Evolutionary conservation across 1,140 invertebrate genomes (phyloP).

Genomic region (Panagrolaimus sp.): DNA sequence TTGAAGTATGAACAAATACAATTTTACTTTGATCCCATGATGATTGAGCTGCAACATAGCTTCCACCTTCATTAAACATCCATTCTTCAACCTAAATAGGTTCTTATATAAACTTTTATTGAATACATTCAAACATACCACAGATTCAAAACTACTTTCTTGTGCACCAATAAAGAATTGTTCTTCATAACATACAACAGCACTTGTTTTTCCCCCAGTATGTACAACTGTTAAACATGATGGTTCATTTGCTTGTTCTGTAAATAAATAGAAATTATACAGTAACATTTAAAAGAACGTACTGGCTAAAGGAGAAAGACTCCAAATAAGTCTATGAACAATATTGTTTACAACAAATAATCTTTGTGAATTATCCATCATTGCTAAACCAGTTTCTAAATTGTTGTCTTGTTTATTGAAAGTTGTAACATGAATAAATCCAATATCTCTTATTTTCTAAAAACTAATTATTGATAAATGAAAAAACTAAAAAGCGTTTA

Average conservation of each 20-base stretch:
- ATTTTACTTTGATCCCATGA: constrained; percentile 15
- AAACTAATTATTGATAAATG: background rate
- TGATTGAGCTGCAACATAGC: constrained; percentile 20
- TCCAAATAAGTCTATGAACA: constrained; percentile 24
- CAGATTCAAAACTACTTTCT: constrained; percentile 13
- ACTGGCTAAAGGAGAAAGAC: constrained; percentile 17
- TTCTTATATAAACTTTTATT: too few relatives aligned
- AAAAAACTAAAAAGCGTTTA: background rate
- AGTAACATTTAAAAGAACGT: background rate
- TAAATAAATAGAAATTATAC: background rate
- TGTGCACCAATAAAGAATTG: constrained; percentile 23
- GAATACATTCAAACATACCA: constrained; percentile 16
- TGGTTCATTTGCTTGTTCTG: background rate
- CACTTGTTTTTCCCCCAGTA: constrained; percentile 24
- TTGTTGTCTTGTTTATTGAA: constrained; percentile 15
- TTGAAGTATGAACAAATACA: constrained; percentile 26
- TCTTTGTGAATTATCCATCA: constrained; percentile 25
- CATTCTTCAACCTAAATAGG: constrained; percentile 23
- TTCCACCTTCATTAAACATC: constrained; percentile 17
- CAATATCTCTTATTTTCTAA: constrained; percentile 26
- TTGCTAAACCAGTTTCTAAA: constrained; percentile 29
- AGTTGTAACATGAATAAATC: constrained; percentile 19
- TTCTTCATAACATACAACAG: constrained; percentile 20
- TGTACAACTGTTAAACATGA: constrained; percentile 28
- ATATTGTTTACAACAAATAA: constrained; percentile 30